Evolutionary conservation across 2,797 vertebrate species (phyloP), one percentile per base, ranked within the genome.

Genomic region (Podarcis lilfordi): DNA sequence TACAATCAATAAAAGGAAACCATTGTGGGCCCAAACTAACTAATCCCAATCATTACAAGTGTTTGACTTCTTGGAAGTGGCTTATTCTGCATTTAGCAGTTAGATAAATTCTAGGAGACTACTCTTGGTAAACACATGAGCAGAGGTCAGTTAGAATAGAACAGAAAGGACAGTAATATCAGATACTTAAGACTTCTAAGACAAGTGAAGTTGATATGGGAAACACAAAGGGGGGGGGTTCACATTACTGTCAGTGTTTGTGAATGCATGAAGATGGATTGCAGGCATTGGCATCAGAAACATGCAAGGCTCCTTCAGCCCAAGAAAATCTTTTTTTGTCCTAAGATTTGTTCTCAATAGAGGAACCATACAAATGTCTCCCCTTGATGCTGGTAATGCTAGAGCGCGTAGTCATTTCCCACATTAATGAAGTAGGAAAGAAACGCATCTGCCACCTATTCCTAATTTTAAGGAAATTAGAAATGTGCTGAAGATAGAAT

Each of bases 1-100:
- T 86, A 45, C 76, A 76, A 50, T 71, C 82, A 55, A 84, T 76
- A 94, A 89, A 96, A 96, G 29, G 66, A 21, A 77, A 80, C 59
- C 7, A 19, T 1, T 91, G 94, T 91, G 91, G 1, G 8, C 86
- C 74, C 88, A 86, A 17, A 69, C 59, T 50, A 85, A 45, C 0
- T 3, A n/a, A 40, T 64, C 23, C 7, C 68, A 1, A n/a, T 87
- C 6, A 29, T 40, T 91, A 55, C 21, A 43, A 59, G 2, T 27
- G 6, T 79, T 45, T 86, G 27, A 25, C 27, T 68, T 50, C 6
- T 3, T 61, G 27, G 50, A 21, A 68, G 29, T 7, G 29, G 17
- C 25, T 68, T 66, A 61, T 40, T 32, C 55, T 15, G 27, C 21
- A 6, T 71, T 66, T 74, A 37, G 68, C 40, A 84, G 27, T 27